phyloP scores from a whole-genome alignment of 2,113 vertebrate species.

The Lycocorax pyrrhopterus region DNA sequence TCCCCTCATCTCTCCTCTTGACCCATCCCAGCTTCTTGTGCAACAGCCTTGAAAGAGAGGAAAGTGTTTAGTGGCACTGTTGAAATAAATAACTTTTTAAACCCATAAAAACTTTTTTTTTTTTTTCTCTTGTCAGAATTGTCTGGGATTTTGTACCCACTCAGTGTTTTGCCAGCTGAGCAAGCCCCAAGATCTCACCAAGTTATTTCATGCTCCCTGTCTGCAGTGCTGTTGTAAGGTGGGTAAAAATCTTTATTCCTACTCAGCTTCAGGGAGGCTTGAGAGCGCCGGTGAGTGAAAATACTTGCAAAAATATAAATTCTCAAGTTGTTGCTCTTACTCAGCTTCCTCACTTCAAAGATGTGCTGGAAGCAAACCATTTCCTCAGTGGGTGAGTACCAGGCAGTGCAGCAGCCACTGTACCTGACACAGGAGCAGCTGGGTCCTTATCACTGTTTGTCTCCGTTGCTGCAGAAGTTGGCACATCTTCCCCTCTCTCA shows the following conservation, averaged over 20 bases:
- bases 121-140: not conserved
- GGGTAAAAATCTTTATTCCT: not conserved
- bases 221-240: not conserved
- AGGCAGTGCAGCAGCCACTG: not conserved
- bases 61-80: not conserved
- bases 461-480: not conserved
- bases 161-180: not conserved
- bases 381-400: rapidly evolving
- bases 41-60: not conserved
- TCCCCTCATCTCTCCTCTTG: not conserved
- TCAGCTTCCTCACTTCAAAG: not conserved
- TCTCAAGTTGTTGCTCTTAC: not conserved
- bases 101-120: not conserved
- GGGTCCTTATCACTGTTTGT: not conserved
- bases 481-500: not conserved
- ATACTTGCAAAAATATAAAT: not conserved
- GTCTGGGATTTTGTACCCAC: not conserved
- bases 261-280: not conserved
- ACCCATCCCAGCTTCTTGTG: not conserved
- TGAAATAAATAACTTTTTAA: not conserved
- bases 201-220: not conserved
- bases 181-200: not conserved
- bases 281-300: not conserved
- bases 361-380: not conserved
- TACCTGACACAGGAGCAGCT: not conserved